These are phyloP conservation scores for Protula sp. DNA, from an alignment of 2,888 invertebrate species.

Conservation along the genomic window DNA sequence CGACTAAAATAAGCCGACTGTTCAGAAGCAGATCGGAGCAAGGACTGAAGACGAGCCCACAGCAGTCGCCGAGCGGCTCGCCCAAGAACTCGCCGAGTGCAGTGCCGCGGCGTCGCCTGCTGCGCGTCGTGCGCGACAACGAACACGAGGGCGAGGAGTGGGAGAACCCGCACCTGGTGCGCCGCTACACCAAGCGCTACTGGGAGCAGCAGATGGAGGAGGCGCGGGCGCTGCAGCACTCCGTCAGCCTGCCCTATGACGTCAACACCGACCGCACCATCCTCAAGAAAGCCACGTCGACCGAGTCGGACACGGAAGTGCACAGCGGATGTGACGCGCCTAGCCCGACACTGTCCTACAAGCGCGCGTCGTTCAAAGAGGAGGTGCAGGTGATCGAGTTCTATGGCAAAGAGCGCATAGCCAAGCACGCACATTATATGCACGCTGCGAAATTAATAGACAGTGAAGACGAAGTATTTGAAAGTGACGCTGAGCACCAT, in stretches of 20 bases:
- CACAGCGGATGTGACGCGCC: background rate
- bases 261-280: constrained; percentile 21
- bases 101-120: constrained; percentile 11
- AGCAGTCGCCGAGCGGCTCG: constrained; percentile 5
- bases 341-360: constrained; percentile 2
- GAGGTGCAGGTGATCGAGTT: constrained; percentile 21
- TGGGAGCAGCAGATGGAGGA: constrained; percentile 10
- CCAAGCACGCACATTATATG: background rate
- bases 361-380: constrained; percentile 22
- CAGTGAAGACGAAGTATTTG: background rate
- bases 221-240: constrained; percentile 4
- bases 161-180: constrained; percentile 21
- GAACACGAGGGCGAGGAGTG: constrained; percentile 16
- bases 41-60: constrained; percentile 4
- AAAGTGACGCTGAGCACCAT: background rate
- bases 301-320: background rate
- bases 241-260: constrained; percentile 14
- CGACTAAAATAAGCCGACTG: constrained; percentile 8
- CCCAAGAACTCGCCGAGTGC: constrained; percentile 5
- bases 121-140: constrained; percentile 18
- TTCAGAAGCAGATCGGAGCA: constrained; percentile 19
- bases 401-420: constrained; percentile 15
- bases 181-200: constrained; percentile 13
- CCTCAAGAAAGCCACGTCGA: constrained; percentile 15
- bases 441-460: background rate